These are phyloP conservation scores for Chionodraco myersi DNA, from an alignment of 2,113 vertebrate species.

Conservation along the genomic window DNA sequence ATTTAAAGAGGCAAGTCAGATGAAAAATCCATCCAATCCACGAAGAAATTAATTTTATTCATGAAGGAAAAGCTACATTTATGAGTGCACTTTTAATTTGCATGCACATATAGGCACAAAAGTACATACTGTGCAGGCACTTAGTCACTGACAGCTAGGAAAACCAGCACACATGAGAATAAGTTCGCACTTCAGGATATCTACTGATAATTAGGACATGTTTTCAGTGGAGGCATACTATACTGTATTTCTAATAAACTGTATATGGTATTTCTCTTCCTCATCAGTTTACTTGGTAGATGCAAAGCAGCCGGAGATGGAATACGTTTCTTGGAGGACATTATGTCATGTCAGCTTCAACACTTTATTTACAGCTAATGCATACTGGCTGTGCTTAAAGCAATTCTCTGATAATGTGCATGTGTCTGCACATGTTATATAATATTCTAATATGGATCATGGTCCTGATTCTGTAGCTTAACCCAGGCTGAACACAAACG, in stretches of 20 bases:
- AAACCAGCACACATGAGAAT: slow-evolving; percentile 1
- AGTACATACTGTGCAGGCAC: background rate
- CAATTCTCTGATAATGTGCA: background rate
- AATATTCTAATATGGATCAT: background rate
- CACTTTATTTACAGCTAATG: background rate
- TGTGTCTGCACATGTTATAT: background rate
- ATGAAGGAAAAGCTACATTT: slow-evolving; percentile 39
- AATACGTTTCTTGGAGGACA: slow-evolving; percentile 4
- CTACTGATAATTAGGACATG: background rate
- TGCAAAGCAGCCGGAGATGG: slow-evolving; percentile 19
- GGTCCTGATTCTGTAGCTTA: too few species aligned
- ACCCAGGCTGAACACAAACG: background rate
- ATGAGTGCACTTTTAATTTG: slow-evolving; percentile 22
- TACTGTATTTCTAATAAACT: background rate
- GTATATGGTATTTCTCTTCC: background rate
- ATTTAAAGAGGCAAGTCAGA: slow-evolving; percentile 7
- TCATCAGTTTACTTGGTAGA: background rate
- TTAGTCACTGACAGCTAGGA: slow-evolving; percentile 15
- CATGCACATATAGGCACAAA: background rate
- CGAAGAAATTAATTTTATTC: slow-evolving; percentile 25
- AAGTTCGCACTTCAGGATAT: background rate
- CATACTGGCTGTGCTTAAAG: background rate
- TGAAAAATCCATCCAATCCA: slow-evolving; percentile 23
- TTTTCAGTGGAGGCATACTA: background rate
- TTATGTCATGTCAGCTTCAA: slow-evolving; percentile 4